Percentiles rank a stretch among this genome's conserved stretches.
These are phyloP conservation scores for Plodia interpunctella DNA, from an alignment of 1,140 invertebrate genomes.

Conservation along the genomic window DNA sequence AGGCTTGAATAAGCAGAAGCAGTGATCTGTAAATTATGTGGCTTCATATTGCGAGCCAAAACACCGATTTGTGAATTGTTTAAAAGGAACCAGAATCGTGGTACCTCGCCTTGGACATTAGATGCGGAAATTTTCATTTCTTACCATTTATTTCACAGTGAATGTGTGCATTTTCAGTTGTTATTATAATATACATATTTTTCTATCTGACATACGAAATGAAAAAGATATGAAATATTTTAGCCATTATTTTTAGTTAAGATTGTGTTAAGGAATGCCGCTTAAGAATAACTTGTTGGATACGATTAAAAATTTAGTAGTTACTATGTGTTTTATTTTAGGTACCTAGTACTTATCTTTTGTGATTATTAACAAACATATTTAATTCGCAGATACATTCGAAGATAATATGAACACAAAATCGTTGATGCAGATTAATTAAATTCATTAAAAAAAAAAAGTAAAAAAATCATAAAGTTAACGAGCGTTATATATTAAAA, in stretches of 20 bases:
- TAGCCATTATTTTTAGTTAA: conserved; percentile 68
- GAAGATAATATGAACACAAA: too few species aligned
- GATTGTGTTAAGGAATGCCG: conserved; percentile 61
- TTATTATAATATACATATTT: conserved; percentile 68
- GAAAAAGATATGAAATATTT: conserved; percentile 53
- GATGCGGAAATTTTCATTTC: conserved; percentile 42
- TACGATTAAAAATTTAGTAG: conserved; percentile 70
- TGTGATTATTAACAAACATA: too few species aligned
- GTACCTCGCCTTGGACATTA: conserved; percentile 52
- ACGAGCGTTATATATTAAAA: too few species aligned
- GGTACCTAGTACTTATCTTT: too few species aligned
- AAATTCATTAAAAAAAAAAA: too few species aligned
- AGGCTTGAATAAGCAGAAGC: conserved; percentile 39
- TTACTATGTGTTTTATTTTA: conserved; percentile 42
- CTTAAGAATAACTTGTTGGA: conserved; percentile 73
- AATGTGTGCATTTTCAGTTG: conserved; percentile 66
- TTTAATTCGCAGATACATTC: too few species aligned
- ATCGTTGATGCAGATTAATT: too few species aligned
- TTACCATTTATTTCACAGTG: conserved; percentile 50
- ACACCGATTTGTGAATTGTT: conserved; percentile 32
- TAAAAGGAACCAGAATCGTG: conserved; percentile 9
- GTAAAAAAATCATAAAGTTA: too few species aligned
- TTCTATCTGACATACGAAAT: conserved; percentile 64
- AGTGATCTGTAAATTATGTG: conserved; percentile 46
- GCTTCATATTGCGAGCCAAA: conserved; percentile 57